phyloP scores from a whole-genome alignment of 2,113 vertebrate species.

The Orthonyx spaldingii region DNA sequence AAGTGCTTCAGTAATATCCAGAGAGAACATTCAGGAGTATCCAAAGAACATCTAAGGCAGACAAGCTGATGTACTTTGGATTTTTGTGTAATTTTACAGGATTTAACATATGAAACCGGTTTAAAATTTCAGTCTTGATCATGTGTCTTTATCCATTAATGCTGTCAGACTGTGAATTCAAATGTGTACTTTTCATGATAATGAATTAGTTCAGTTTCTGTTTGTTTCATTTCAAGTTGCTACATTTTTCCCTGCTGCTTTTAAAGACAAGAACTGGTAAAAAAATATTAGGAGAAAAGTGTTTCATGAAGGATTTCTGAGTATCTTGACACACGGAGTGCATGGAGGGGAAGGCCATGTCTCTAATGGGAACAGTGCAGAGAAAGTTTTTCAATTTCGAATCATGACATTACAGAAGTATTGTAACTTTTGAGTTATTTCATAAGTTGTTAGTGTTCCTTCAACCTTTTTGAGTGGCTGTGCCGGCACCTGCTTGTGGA shows the following conservation, averaged over 20 bases:
- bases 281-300: neutral
- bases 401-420: neutral
- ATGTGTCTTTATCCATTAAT: neutral
- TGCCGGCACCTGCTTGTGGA: neutral
- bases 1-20: neutral
- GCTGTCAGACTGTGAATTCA: neutral
- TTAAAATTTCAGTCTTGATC: neutral
- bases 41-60: neutral
- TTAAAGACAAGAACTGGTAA: neutral
- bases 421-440: neutral
- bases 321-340: neutral
- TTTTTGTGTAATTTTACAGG: neutral
- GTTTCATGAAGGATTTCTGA: neutral
- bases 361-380: neutral
- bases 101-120: neutral
- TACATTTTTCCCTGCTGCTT: neutral
- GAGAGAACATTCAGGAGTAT: neutral
- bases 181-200: neutral
- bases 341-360: neutral
- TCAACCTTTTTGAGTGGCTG: neutral
- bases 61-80: neutral
- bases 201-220: neutral
- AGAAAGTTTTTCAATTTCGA: neutral
- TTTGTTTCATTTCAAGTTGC: neutral
- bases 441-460: neutral